Base-by-base conservation (phyloP, 2,888 invertebrate genomes). In the Ophioninae sp. region DNA sequence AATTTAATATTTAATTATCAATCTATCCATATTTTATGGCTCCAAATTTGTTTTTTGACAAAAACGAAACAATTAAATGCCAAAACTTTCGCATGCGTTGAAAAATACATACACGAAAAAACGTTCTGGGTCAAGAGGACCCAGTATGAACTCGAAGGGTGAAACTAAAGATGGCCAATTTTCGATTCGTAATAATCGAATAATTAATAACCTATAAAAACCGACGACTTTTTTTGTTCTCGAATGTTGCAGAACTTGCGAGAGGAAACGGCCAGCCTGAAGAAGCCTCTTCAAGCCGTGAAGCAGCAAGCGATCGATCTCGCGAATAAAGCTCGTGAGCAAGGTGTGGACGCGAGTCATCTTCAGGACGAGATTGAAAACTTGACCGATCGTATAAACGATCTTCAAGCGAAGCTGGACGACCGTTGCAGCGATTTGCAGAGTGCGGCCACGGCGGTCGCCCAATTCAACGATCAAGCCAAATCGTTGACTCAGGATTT, bases 391-490 rank as follows among this genome's bases (percentile, higher is more conserved):
- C 94, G 97, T 41, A 95, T 97, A 86, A 95, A 95, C 41, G 97
- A 97, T 85, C 93, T 98, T 74, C 96, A 96, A 88, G 95, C 95
- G 0, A 95, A 96, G 86, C 94, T 98, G 3, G 96, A 96, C 77
- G 97, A 97, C 87, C 95, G 97, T 6, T 96, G 96, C 88, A 96
- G 95, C 71, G 95, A 96, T 86, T 93, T 98, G 74, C 97, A 97
- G 86, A 97, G 97, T 0, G 98, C 98, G 0, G 97, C 97, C 0
- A 96, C 96, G 0, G 97, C 97, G 0, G 96, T 97, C 71, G 95
- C 97, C 0, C 96, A 97, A 89, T 98, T 98, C 93, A 97, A 97
- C 93, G 97, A 98, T 85, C 96, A 97, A 93, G 96, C 98, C 17
- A 98, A 98, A 93, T 94, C 93, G 61, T 94, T 98, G 0, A 95